Base-by-base conservation (phyloP, 2,113 vertebrate species). In the Tachuris rubrigastra region DNA sequence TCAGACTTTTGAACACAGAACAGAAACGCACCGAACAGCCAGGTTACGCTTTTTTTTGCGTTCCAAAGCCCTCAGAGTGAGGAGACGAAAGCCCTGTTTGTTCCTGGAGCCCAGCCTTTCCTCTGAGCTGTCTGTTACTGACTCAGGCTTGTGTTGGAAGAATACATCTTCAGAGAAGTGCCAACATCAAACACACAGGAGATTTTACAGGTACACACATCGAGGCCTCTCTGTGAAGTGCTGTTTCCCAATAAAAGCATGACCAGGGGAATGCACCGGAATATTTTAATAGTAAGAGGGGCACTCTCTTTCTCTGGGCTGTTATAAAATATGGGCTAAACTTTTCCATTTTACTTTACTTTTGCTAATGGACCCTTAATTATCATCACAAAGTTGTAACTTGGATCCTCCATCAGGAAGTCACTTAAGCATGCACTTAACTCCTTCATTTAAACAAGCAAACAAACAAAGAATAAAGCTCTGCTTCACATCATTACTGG, bases 141-240 rank as follows among this genome's bases (percentile, higher is more conserved):
- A 94, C 85, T 90, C 87, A 84, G 71, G 65, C 59, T 88, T 72
- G 44, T 78, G 46, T 69, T 96, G 84, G 86, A 96, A 92, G 95
- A 94, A 92, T 73, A 89, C 49, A 76, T 89, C 90, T 96, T 95
- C 94, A 96, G 86, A 96, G 78, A 91, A 85, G 58, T 58, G 90
- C 86, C 84, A 93, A 76, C 90, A 93, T 95, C 96, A 97, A 93
- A 95, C 80, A 81, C 73, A 63, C 19, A 7, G 58, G 88, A 87
- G 78, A 87, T 89, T 93, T 95, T 90, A 77, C 88, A 95, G 93
- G 92, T 74, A 65, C 69, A 46, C 1, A 6, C 22, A 82, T 10
- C 6, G 77, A 94, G 96, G 77, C 31, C 68, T 56, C 44, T 41
- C 73, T 90, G 28, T 86, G 87, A 96, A 96, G 72, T 65, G 82